Percentiles rank a stretch among this genome's conserved stretches.
Evolutionary conservation across 2,888 invertebrate species (phyloP).

Genomic region (Pelosia muscerda): DNA sequence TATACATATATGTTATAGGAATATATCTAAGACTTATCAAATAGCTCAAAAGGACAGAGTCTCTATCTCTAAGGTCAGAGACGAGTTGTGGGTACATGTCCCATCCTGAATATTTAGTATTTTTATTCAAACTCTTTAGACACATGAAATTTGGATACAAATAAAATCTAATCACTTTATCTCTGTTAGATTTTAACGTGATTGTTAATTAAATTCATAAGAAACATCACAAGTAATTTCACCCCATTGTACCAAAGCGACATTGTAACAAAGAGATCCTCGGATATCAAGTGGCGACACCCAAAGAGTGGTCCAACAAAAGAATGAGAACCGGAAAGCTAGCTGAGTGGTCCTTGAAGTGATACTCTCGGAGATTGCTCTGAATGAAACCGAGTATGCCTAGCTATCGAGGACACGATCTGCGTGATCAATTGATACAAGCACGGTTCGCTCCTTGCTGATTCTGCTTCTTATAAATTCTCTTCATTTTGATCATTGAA

Average conservation of each 20-base stretch:
- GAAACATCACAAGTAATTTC: conserved; percentile 42
- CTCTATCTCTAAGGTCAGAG: no score
- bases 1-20: no score
- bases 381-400: conserved; percentile 72
- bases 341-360: conserved; percentile 75
- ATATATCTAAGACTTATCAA: no score
- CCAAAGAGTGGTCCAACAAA: conserved; percentile 76
- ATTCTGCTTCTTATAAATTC: conserved; percentile 60
- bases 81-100: no score
- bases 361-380: conserved; percentile 72
- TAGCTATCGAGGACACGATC: conserved; percentile 66
- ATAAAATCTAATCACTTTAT: neutral
- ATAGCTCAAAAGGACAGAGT: no score
- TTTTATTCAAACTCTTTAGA: no score
- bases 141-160: neutral
- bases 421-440: conserved; percentile 83
- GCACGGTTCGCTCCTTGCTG: conserved; percentile 64
- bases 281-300: conserved; percentile 73
- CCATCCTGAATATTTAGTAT: no score
- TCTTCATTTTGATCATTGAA: conserved; percentile 35
- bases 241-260: conserved; percentile 70
- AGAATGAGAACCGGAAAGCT: conserved; percentile 83
- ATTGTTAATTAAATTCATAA: neutral
- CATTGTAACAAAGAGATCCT: conserved; percentile 80
- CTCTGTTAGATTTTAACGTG: neutral